These are phyloP conservation scores for Albula goreensis DNA, from an alignment of 2,113 vertebrate genomes.

Conservation along the genomic window DNA sequence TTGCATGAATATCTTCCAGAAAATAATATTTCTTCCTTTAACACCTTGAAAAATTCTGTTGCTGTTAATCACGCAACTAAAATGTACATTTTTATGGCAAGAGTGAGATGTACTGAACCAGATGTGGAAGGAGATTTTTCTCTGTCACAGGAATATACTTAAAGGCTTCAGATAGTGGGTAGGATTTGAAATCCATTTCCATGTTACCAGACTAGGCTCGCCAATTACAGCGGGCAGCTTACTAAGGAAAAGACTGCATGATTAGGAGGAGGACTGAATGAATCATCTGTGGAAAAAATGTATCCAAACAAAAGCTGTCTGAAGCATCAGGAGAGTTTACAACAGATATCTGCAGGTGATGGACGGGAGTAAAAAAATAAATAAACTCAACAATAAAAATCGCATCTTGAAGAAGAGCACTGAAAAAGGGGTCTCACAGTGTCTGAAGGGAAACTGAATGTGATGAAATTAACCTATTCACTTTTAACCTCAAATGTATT, in stretches of 20 bases:
- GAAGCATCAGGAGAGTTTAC: neutral
- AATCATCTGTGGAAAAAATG: neutral
- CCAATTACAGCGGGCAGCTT: neutral
- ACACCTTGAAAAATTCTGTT: neutral
- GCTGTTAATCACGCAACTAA: neutral
- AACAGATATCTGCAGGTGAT: neutral
- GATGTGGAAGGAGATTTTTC: neutral
- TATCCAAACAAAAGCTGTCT: neutral
- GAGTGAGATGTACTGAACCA: neutral
- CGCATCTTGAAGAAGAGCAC: neutral
- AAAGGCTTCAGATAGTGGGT: neutral
- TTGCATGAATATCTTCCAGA: neutral
- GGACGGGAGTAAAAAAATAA: neutral
- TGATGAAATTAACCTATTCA: neutral
- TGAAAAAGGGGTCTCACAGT: neutral
- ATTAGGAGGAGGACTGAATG: neutral
- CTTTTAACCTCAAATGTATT: neutral
- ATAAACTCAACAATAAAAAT: conserved; percentile 1
- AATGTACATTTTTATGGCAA: neutral
- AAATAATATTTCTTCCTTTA: neutral
- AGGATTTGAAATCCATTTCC: neutral
- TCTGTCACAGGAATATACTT: neutral
- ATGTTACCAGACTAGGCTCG: neutral
- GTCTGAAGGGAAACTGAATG: neutral
- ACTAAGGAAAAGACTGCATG: neutral